A percentile compares a stretch with the other conserved stretches of the same genome.
Conservation (phyloP, 2,113 vertebrate species). For the Sebastes schlegelii region DNA sequence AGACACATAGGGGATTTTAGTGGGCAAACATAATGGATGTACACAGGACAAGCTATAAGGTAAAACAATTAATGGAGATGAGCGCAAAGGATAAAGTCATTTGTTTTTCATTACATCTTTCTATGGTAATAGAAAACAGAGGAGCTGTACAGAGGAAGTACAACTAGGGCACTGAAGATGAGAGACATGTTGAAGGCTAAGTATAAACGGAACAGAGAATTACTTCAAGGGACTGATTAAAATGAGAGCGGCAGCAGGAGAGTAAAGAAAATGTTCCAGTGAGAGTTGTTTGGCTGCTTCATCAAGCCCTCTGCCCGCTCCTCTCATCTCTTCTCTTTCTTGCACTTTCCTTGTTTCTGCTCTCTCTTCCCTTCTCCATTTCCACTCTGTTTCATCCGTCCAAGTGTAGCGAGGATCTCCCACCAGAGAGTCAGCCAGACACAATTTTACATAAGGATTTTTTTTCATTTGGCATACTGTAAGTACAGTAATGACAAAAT, state of each 20-base stretch:
- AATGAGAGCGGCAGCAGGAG: constrained; percentile 38
- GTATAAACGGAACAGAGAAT: constrained; percentile 9
- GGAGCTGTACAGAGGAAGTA: neutral
- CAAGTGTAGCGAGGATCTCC: constrained; percentile 8
- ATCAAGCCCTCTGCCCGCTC: neutral
- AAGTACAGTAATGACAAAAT: neutral
- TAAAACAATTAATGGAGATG: neutral
- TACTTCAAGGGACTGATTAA: constrained; percentile 57
- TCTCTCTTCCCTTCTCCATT: constrained; percentile 20
- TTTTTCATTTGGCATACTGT: neutral
- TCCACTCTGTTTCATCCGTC: constrained; percentile 27
- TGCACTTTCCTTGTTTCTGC: constrained; percentile 2
- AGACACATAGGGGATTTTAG: neutral
- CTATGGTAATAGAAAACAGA: constrained; percentile 15
- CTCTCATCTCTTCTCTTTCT: constrained; percentile 23
- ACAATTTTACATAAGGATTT: neutral
- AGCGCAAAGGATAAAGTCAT: neutral
- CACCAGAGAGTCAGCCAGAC: constrained; percentile 16
- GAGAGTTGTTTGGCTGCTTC: constrained; percentile 45
- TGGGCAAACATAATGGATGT: neutral
- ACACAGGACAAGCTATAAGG: neutral
- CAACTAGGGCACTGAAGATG: neutral
- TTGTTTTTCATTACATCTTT: neutral
- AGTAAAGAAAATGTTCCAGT: constrained; percentile 41
- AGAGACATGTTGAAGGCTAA: neutral